Conservation (phyloP, 2,888 invertebrate species). For the Tiliacea citrago region DNA sequence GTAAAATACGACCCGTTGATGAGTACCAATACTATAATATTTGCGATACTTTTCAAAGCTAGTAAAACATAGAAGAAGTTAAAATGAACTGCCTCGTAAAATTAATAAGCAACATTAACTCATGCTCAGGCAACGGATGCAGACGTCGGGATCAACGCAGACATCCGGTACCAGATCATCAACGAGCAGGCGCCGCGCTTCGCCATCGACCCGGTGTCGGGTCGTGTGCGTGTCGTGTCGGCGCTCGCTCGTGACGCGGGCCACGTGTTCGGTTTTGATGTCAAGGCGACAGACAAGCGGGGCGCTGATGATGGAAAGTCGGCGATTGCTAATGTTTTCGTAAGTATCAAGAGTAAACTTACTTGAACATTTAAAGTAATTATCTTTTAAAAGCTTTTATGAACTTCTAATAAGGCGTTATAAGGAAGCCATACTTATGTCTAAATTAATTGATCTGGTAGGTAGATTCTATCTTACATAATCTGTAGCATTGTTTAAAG, state of each 20-base stretch:
- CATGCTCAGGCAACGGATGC: constrained; percentile 92
- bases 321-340: constrained; percentile 96
- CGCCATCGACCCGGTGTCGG: constrained; percentile 94
- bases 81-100: background rate
- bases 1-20: too few relatives aligned
- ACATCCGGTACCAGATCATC: constrained; percentile 95
- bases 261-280: constrained; percentile 95
- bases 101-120: constrained; percentile 13
- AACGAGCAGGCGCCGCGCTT: constrained; percentile 94
- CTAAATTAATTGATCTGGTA: background rate
- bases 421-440: too few relatives aligned
- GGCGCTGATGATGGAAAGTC: constrained; percentile 96
- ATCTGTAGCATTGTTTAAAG: background rate
- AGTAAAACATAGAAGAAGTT: background rate
- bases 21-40: too few relatives aligned
- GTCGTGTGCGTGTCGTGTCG: constrained; percentile 94
- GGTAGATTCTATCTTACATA: background rate
- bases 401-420: background rate
- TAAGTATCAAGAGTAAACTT: constrained; percentile 84
- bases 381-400: background rate
- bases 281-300: constrained; percentile 95
- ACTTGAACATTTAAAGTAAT: background rate
- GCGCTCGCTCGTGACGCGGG: constrained; percentile 93
- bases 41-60: too few relatives aligned
- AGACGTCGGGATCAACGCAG: constrained; percentile 94